Evolutionary conservation across 2,113 vertebrate species (phyloP), one percentile per base, ranked within the genome.

Genomic region (Brachyhypopomus occidentalis): DNA sequence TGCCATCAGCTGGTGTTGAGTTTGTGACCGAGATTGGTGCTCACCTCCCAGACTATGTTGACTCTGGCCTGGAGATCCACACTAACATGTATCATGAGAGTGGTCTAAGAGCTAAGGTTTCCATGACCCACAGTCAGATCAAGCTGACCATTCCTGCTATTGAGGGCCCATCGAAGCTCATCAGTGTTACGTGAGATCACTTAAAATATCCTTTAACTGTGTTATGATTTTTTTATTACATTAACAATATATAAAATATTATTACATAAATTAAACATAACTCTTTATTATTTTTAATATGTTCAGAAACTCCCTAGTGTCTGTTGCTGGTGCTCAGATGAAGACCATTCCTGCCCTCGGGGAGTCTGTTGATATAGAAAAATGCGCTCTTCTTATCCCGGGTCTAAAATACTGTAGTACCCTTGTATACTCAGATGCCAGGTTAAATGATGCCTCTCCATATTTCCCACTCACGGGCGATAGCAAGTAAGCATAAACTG

Each of bases 1-100:
- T 95, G 88, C 97, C 97, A n/a, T 96, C 95, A 0, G 88, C 94
- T 87, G 92, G 92, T 41, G 48, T 96, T 86, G 96, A 98, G 83
- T 95, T 98, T 91, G 92, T 95, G 79, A 96, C 95, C 63, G 89
- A 94, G 12, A 16, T 97, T 79, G 96, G 95, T 77, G 87, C 94
- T 79, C 77, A 92, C 86, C 84, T 97, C 23, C 97, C 97, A 1
- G 93, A 95, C 82, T 97, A 95, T 82, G 86, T 94, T 48, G 89
- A 85, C 83, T 95, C 90, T 62, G 94, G 95, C 0, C 88, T 99
- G 58, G 95, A 97, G 79, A 92, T 96, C 90, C 94, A 95, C 87
- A 94, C 94, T 73, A 97, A 94, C 83, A 79, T 98, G 69, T 98
- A 95, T 91, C 95, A 96, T 5, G 96, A 98, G 79, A 95, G 93